Evolutionary conservation across 2,797 vertebrate genomes (phyloP), one percentile per base, ranked within the genome.

Genomic region (Threskiornis aethiopicus): DNA sequence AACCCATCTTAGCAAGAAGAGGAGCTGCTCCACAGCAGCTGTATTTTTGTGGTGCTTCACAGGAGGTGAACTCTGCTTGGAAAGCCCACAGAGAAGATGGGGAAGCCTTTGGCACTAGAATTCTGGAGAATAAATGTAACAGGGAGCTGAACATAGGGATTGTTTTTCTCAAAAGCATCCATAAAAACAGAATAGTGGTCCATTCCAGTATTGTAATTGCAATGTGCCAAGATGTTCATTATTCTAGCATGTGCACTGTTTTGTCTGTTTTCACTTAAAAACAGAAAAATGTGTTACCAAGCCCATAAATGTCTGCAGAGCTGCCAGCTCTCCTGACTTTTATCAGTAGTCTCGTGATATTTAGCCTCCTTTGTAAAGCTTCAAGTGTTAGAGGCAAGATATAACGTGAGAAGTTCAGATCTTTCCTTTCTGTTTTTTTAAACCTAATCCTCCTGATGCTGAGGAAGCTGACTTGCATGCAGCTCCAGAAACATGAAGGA

Each of bases 191-290:
- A 89, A 75, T 16, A 92, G 92, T 52, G 72, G 20, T 81, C 82
- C 94, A 90, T 94, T 97, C 89, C 96, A 96, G 89, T 64, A 92
- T 91, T 97, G 89, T 94, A 95, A 93, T 95, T 94, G 92, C 79
- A 78, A 49, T 76, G 82, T 90, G 94, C 92, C 94, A 95, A 97
- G 94, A 95, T 91, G 79, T 92, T 96, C 25, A 16, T 97, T 96
- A 91, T 92, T 94, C 39, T 94, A 90, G 55, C 87, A 87, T 91
- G 77, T 94, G 89, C 72, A 73, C 51, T 78, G 66, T 85, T 93
- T 84, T 94, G 69, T 85, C 92, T 97, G 93, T 94, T 97, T 94
- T 97, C 79, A 96, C 77, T 96, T 94, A 94, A 92, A 96, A 91
- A 2, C 91, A 91, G 82, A 95, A 96, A 90, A 94, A 93, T 70